Evolutionary conservation across 2,797 vertebrate species (phyloP), one percentile per base, ranked within the genome.

Genomic region (Vultur gryphus): DNA sequence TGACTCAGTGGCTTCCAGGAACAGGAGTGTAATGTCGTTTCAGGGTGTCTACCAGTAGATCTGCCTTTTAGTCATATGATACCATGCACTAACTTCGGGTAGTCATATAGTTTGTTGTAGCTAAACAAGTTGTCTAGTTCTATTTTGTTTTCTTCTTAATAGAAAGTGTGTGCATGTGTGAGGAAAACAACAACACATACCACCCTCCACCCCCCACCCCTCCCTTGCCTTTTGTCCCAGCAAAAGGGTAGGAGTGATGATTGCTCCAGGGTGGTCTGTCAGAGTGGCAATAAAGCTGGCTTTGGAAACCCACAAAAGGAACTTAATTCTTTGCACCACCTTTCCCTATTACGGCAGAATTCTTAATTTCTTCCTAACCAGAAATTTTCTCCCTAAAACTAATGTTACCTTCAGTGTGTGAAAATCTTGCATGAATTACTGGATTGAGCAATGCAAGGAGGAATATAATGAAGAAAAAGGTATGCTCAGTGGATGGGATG

Each of bases 1-100:
- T 96, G 97, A 95, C 79, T 87, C 69, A 65, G 72, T 93, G 88
- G 93, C 80, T 95, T 95, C 93, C 94, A 92, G 95, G 95, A 91
- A 94, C 39, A 51, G 89, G 44, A 82, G 31, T 11, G 44, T 65
- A 69, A 46, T 61, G 70, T 88, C 11, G 5, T 95, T 72, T 84
- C 92, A 83, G 91, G 73, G 59, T 76, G 37, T 55, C 13, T 62
- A 67, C 46, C 49, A 70, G 66, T 8, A 73, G 31, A 19, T 88
- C 87, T 82, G 67, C 62, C 29, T 94, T 93, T 90, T 11, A 93
- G 76, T 92, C 76, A 29, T 25, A 23, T 33, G 26, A 8, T 28
- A 11, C 26, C 26, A 2, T 43, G 67, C 82, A 11, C 61, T 39
- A 7, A 41, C 65, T 58, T 54, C 1, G 21, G 14, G 46, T 46